Base-by-base conservation (phyloP, 2,888 invertebrate species). In the Acrobasis repandana region DNA sequence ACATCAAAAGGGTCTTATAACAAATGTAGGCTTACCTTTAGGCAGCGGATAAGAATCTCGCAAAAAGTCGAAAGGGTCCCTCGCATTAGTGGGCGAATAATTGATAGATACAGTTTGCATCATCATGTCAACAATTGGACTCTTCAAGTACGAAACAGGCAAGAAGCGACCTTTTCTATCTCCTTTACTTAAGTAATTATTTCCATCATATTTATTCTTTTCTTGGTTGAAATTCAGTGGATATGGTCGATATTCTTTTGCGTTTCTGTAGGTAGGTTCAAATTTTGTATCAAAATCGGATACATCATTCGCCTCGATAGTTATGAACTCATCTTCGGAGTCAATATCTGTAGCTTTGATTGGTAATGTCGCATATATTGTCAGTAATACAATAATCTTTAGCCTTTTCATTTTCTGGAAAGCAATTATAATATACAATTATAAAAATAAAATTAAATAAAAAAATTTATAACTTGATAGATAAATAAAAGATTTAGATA, bases 41-140 rank as follows among this genome's bases (percentile, higher is more conserved):
- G 92, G 90, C 61, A 90, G 68, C 16, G 89, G 85, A 66, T 90
- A 92, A 0, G 80, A 68, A 66, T 92, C 92, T 6, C 90, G 74
- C 11, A 92, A 72, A 68, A 91, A 86, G 64, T 90, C 91, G 61
- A 91, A 88, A 0, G 86, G 86, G 65, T 92, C 90, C 28, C 76
- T 82, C 1, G 78, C 67, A 59, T 85, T 78, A 1, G 69, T 71
- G 4, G 88, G 86, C 0, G 73, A 70, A 64, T 86, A 85, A 60
- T 85, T 80, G 0, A 73, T 59, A 1, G 84, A 75, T 9, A 86
- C 70, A 0, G 84, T 81, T 49, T 89, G 83, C 76, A 85, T 75
- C 85, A 92, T 82, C 70, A 88, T 77, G 46, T 89, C 86, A n/a
- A 86, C 83, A 10, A 90, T 77, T 0, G 83, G 84, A 60, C 79